Conservation (phyloP, 2,888 invertebrate genomes). For the Lissonota sp. region DNA sequence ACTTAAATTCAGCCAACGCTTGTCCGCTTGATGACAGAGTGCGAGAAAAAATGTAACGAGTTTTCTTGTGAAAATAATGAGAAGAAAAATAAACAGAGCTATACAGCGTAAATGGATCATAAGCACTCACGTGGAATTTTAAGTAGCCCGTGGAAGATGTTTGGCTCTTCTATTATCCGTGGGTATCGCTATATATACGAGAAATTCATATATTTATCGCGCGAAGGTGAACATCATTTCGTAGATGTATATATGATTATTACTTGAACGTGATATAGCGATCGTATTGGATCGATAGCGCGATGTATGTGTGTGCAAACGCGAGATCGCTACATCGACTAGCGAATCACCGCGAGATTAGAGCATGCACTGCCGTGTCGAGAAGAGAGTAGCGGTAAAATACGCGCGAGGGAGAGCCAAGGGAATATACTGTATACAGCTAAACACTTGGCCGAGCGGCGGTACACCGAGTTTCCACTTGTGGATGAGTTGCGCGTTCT, state of each 20-base stretch:
- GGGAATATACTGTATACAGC: constrained; percentile 18
- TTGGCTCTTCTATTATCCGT: constrained; percentile 11
- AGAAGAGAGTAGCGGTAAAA: background rate
- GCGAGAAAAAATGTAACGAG: constrained; percentile 18
- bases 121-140: constrained; percentile 55
- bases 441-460: too few species aligned
- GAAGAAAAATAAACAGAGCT: constrained; percentile 12
- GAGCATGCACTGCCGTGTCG: constrained; percentile 20
- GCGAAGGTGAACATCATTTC: constrained; percentile 7
- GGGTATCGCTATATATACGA: background rate
- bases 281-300: background rate
- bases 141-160: constrained; percentile 8
- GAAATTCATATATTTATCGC: constrained; percentile 5
- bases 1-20: too few species aligned
- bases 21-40: too few species aligned
- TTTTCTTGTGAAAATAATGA: constrained; percentile 43
- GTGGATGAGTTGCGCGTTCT: constrained; percentile 81
- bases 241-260: background rate
- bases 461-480: constrained; percentile 72
- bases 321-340: constrained; percentile 49
- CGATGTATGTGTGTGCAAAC: constrained; percentile 2
- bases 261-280: background rate
- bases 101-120: constrained; percentile 60
- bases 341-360: constrained; percentile 72
- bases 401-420: constrained; percentile 58